These are phyloP conservation scores for Amphimallon solstitiale DNA, from an alignment of 2,888 invertebrate genomes.

Conservation along the genomic window DNA sequence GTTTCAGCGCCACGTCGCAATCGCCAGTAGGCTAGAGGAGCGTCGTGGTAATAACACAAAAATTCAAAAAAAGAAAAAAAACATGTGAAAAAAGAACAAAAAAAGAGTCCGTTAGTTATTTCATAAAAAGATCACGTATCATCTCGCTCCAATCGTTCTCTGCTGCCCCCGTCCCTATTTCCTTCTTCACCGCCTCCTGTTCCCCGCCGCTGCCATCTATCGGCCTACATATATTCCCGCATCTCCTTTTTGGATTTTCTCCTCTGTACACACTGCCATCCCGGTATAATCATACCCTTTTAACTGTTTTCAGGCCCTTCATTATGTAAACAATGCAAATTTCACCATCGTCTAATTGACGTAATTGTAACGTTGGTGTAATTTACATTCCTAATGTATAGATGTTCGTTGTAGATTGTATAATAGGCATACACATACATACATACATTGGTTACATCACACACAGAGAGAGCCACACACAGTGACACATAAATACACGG, in stretches of 20 bases:
- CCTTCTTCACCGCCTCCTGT: not conserved
- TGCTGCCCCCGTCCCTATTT: too few relatives aligned
- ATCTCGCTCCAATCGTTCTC: constrained; percentile 5
- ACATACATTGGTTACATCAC: constrained; percentile 9
- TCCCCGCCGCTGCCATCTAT: constrained; percentile 16
- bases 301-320: constrained; percentile 41
- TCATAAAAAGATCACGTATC: constrained; percentile 37
- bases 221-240: constrained; percentile 31
- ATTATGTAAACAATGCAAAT: constrained; percentile 51
- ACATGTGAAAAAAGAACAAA: constrained; percentile 50
- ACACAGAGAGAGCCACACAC: too few relatives aligned
- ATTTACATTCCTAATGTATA: constrained; percentile 54
- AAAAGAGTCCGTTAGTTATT: constrained; percentile 41
- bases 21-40: constrained; percentile 57
- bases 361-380: constrained; percentile 48
- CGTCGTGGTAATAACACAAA: constrained; percentile 13
- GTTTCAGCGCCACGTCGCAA: constrained; percentile 61
- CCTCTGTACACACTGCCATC: constrained; percentile 50
- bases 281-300: constrained; percentile 48
- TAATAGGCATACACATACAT: constrained; percentile 48
- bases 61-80: constrained; percentile 11
- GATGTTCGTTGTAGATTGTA: constrained; percentile 60
- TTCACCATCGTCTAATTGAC: constrained; percentile 48
- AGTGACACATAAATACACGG: not conserved
- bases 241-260: constrained; percentile 29